phyloP scores from a whole-genome alignment of 23 tunicate species.

The Styela plicata region DNA sequence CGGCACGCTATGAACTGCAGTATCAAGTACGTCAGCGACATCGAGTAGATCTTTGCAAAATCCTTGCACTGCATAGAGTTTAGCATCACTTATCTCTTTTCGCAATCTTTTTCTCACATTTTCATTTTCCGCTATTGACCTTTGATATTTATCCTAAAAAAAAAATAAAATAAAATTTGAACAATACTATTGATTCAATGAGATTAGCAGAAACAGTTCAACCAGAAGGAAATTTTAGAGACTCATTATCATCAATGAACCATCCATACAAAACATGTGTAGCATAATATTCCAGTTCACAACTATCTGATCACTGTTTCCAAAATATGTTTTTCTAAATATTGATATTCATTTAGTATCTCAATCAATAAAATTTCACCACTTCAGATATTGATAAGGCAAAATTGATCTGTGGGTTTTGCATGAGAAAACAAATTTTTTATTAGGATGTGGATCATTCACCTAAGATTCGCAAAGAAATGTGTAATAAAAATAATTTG shows the following conservation, averaged over 20 bases:
- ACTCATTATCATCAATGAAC: background rate
- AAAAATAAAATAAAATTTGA: background rate
- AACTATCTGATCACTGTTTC: too few species aligned
- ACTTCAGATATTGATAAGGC: too few species aligned
- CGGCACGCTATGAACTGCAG: constrained; percentile 70
- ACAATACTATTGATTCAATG: background rate
- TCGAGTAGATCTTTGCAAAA: constrained; percentile 88
- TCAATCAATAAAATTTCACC: too few species aligned
- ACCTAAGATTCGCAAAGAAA: too few species aligned
- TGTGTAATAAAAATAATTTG: too few species aligned
- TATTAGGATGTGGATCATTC: too few species aligned
- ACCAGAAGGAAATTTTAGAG: background rate
- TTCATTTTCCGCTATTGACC: constrained; percentile 88
- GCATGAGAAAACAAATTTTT: too few species aligned
- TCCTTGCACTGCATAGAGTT: constrained; percentile 70
- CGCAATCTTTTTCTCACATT: constrained; percentile 75
- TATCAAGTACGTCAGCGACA: constrained; percentile 75
- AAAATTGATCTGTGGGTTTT: too few species aligned
- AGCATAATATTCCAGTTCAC: background rate
- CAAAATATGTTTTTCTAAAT: too few species aligned
- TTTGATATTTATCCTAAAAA: constrained; percentile 76
- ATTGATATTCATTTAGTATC: too few species aligned
- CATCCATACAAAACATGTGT: background rate
- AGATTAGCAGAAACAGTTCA: too few species aligned
- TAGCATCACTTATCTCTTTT: constrained; percentile 68